These are phyloP conservation scores for Platichthys stellatus DNA, from an alignment of 2,113 vertebrate species.

Conservation along the genomic window DNA sequence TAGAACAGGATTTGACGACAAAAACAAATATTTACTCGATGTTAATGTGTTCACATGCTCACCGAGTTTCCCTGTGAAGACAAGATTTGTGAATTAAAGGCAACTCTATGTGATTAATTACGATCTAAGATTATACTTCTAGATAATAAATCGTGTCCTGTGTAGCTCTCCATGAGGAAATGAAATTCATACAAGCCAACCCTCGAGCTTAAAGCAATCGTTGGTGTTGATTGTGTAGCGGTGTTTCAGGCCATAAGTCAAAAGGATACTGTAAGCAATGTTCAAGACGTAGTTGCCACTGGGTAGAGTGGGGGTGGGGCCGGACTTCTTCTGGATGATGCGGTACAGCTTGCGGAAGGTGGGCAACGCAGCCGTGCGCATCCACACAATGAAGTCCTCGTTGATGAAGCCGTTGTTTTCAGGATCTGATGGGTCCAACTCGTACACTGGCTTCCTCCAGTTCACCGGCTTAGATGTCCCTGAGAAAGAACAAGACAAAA, in stretches of 20 bases:
- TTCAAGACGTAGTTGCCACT: slow-evolving; percentile 89
- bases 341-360: slow-evolving; percentile 98
- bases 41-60: too few relatives aligned
- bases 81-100: too few relatives aligned
- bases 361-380: slow-evolving; percentile 96
- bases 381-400: slow-evolving; percentile 99
- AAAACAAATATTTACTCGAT: too few relatives aligned
- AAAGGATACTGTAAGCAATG: slow-evolving; percentile 98
- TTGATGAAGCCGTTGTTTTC: slow-evolving; percentile 98
- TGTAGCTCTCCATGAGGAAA: too few relatives aligned
- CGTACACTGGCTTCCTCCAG: slow-evolving; percentile 90
- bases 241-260: not conserved
- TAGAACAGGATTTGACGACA: too few relatives aligned
- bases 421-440: slow-evolving; percentile 81
- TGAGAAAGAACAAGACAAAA: slow-evolving; percentile 43
- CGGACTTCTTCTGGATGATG: slow-evolving; percentile 88
- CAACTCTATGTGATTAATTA: too few relatives aligned
- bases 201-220: not conserved
- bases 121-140: too few relatives aligned
- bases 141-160: too few relatives aligned
- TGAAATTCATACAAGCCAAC: not conserved
- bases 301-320: slow-evolving; percentile 86
- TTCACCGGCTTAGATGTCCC: slow-evolving; percentile 92
- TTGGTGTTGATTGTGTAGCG: not conserved
- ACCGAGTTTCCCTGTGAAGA: too few relatives aligned